Conservation (phyloP, 2,113 vertebrate species). For the Pachycephala philippinensis region DNA sequence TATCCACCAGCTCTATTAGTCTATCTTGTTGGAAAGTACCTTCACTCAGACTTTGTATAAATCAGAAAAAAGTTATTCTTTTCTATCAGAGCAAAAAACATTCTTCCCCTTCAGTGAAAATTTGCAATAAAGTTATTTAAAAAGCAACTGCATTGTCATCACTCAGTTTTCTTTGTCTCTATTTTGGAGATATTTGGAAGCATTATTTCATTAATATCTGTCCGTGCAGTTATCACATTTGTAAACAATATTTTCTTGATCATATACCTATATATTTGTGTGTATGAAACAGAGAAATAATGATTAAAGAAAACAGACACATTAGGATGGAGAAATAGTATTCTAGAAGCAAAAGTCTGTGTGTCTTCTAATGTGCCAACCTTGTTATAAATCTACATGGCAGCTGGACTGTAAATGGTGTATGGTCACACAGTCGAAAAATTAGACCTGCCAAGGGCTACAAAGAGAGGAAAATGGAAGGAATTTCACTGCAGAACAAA, state of each 20-base stretch:
- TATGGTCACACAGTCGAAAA: background rate
- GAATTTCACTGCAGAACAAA: background rate
- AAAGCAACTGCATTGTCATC: background rate
- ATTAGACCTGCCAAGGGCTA: conserved; percentile 9
- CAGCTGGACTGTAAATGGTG: background rate
- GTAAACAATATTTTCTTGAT: background rate
- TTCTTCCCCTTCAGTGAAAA: background rate
- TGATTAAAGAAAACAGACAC: background rate
- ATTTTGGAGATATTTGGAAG: background rate
- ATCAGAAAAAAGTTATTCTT: background rate
- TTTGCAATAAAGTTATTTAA: background rate
- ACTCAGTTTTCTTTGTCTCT: background rate
- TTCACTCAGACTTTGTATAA: background rate
- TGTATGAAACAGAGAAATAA: background rate
- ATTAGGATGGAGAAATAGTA: background rate
- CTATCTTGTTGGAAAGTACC: background rate
- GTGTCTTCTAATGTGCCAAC: background rate
- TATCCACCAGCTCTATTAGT: background rate
- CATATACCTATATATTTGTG: background rate
- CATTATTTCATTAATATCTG: background rate
- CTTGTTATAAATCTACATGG: background rate
- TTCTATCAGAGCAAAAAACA: background rate
- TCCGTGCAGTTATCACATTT: background rate
- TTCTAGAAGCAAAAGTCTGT: background rate
- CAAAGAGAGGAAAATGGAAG: background rate